phyloP scores from a whole-genome alignment of 2,888 invertebrate genomes.

The Pycnomerus fuliginosus region DNA sequence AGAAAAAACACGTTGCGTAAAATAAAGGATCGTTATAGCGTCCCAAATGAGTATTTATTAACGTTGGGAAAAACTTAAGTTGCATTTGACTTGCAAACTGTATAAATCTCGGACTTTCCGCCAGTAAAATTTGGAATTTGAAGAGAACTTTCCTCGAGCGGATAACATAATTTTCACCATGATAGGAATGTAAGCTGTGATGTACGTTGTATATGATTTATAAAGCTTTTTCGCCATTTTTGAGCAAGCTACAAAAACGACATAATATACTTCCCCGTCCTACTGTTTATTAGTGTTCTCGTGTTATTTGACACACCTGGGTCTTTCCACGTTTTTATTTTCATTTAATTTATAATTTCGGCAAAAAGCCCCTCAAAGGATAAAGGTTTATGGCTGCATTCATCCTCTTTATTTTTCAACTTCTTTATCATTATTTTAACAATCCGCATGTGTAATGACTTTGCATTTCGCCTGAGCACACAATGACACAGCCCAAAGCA shows the following conservation, averaged over 20 bases:
- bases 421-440: conserved; percentile 20
- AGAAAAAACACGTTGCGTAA: no score
- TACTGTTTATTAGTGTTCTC: conserved; percentile 22
- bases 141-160: conserved; percentile 23
- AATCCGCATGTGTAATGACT: conserved; percentile 15
- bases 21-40: no score
- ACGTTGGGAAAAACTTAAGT: conserved; percentile 17
- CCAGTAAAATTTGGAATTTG: conserved; percentile 23
- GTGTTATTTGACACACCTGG: conserved; percentile 23
- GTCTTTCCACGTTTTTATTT: conserved; percentile 14
- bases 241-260: conserved; percentile 18
- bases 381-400: background rate
- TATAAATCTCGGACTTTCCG: conserved; percentile 25
- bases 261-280: conserved; percentile 21
- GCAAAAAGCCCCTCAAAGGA: background rate
- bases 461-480: conserved; percentile 12
- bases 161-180: conserved; percentile 30
- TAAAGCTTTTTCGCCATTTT: conserved; percentile 17
- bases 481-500: conserved; percentile 10
- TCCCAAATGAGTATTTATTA: conserved; percentile 21
- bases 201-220: conserved; percentile 31
- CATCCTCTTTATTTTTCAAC: conserved; percentile 11
- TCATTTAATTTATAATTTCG: conserved; percentile 9
- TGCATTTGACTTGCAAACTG: conserved; percentile 23
- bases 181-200: conserved; percentile 32